Conservation (phyloP, 2,797 vertebrate genomes). For the Labeo calbasu region DNA sequence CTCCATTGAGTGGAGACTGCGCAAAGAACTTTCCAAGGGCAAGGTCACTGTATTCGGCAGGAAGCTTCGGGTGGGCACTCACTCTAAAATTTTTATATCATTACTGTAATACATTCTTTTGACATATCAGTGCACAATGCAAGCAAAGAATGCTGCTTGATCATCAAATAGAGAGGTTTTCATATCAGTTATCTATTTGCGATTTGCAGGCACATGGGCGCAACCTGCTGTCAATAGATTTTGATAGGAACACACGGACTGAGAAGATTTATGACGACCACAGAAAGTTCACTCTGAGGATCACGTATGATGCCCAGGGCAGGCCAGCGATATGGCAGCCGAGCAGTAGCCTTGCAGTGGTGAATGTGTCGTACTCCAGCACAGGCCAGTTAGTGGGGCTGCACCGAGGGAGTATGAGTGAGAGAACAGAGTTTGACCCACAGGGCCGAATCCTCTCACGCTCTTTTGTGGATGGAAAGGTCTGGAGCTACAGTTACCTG, state of each 20-base stretch:
- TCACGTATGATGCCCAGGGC: conserved; percentile 97
- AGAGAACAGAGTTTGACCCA: conserved; percentile 92
- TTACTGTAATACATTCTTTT: not conserved
- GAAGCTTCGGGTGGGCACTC: conserved; percentile 90
- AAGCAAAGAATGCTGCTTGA: not conserved
- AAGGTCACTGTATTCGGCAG: conserved; percentile 97
- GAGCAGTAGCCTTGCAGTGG: conserved; percentile 95
- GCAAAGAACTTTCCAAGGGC: conserved; percentile 97
- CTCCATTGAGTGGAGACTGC: conserved; percentile 98
- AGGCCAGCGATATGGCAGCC: conserved; percentile 97
- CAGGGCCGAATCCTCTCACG: conserved; percentile 92
- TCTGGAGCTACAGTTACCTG: conserved; percentile 99
- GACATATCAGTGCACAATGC: not conserved
- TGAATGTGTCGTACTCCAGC: conserved; percentile 95
- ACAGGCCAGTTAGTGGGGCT: conserved; percentile 92
- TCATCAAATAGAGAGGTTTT: not conserved
- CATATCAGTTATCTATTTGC: not conserved
- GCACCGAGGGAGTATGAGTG: conserved; percentile 97
- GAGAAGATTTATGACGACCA: conserved; percentile 99
- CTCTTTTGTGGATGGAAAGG: conserved; percentile 94
- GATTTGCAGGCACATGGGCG: conserved; percentile 89
- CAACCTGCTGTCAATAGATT: conserved; percentile 96
- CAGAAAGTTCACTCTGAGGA: conserved; percentile 95
- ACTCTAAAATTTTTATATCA: not conserved
- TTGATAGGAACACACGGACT: conserved; percentile 95